These are phyloP conservation scores for Hyppa rectilinea DNA, from an alignment of 2,888 invertebrate genomes.

Conservation along the genomic window DNA sequence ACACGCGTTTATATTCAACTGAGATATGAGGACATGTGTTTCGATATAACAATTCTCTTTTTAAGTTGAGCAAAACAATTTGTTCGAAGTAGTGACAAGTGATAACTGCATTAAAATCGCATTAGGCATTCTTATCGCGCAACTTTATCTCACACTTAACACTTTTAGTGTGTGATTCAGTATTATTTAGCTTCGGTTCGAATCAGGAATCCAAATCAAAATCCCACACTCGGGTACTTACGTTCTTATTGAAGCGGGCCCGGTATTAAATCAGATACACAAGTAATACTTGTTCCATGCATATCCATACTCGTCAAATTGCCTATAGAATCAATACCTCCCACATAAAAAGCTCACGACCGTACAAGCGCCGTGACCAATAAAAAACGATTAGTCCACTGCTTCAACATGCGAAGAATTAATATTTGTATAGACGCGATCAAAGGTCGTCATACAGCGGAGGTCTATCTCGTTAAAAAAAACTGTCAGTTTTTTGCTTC, in stretches of 20 bases:
- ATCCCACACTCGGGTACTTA: conserved; percentile 55
- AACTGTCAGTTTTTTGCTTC: conserved; percentile 83
- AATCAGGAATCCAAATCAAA: conserved; percentile 59
- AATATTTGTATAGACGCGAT: conserved; percentile 87
- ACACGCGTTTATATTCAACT: conserved; percentile 53
- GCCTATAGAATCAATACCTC: conserved; percentile 73
- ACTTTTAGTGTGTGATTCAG: conserved; percentile 47
- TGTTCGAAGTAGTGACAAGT: conserved; percentile 54
- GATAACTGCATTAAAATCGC: conserved; percentile 61
- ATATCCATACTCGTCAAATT: conserved; percentile 71
- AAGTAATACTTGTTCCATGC: conserved; percentile 62
- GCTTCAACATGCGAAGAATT: conserved; percentile 81
- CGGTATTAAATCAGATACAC: conserved; percentile 65
- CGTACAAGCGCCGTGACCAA: conserved; percentile 75
- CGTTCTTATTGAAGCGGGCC: conserved; percentile 39
- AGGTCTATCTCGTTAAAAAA: conserved; percentile 82
- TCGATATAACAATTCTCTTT: conserved; percentile 52
- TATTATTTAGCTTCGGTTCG: conserved; percentile 46
- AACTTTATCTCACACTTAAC: conserved; percentile 55
- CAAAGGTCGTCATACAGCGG: conserved; percentile 81
- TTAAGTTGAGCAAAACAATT: conserved; percentile 60
- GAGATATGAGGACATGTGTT: conserved; percentile 56
- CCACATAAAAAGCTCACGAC: conserved; percentile 77
- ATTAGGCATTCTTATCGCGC: conserved; percentile 53
- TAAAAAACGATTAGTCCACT: conserved; percentile 83